Base-by-base conservation (phyloP, 2,113 vertebrate species). In the Nymphicus hollandicus region DNA sequence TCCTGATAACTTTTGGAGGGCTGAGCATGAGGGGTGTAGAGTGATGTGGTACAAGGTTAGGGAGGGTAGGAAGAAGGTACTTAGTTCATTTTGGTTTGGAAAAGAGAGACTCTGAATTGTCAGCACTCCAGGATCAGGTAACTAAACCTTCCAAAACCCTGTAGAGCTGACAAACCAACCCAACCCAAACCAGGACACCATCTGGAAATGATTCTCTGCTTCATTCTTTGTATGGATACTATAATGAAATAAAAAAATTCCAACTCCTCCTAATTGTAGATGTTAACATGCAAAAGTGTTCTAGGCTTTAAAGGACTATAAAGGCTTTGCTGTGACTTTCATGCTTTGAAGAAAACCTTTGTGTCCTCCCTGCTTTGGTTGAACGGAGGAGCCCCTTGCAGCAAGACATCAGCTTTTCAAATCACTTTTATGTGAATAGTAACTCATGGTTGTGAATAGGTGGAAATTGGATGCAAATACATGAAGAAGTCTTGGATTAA, bases 161-260 rank as follows among this genome's bases (percentile, higher is more conserved):
- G n/a, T 33, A 28, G 88, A 86, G 61, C n/a, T 93, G 84, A 91
- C 88, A 81, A 84, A 86, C 72, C 68, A 64, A 71, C 66, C n/a
- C 47, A 70, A 7, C 11, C 11, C 17, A 37, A 53, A 92, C 83
- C 82, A 73, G 77, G 81, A 69, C 71, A 86, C 86, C 91, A 85
- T 94, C 92, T 97, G 96, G 94, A 96, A 95, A 63, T 80, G 60
- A 92, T 94, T 93, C 88, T 91, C 29, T 80, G 64, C 74, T 84
- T 93, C 88, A 4, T 94, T 88, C 86, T 86, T 83, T 23, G 22
- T 86, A 68, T 89, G 93, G 58, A 70, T 66, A 23, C 15, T 60
- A 35, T 74, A 91, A 83, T 89, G 73, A 91, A 94, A 94, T 35
- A 10, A 5, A 65, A 89, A 78, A 90, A 61, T 14, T 52, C 81